These are phyloP conservation scores for Scolopax rusticola DNA, from an alignment of 2,797 vertebrate genomes.

Conservation along the genomic window DNA sequence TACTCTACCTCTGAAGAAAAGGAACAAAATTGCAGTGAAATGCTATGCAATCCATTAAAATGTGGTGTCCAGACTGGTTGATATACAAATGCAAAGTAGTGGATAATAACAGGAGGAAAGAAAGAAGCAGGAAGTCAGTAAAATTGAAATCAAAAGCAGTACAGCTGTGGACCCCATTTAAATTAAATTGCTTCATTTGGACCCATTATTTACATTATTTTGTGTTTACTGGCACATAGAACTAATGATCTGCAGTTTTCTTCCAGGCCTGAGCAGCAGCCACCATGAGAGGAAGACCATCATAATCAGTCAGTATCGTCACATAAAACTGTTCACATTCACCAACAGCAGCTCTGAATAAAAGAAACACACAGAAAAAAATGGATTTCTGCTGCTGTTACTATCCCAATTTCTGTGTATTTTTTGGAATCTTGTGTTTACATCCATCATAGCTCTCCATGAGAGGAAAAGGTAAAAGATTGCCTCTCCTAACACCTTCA, in stretches of 20 bases:
- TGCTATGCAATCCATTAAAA: slow-evolving; percentile 38
- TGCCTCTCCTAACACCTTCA: neutral
- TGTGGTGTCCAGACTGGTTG: slow-evolving; percentile 1
- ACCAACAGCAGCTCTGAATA: neutral
- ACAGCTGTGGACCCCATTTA: neutral
- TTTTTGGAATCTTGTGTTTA: neutral
- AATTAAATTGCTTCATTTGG: slow-evolving; percentile 18
- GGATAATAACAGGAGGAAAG: slow-evolving; percentile 41
- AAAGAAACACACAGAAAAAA: neutral
- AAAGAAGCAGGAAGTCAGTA: slow-evolving; percentile 61
- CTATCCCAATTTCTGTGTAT: neutral
- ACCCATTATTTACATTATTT: neutral
- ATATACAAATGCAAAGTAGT: slow-evolving; percentile 65
- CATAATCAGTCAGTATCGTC: neutral
- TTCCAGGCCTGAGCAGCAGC: neutral
- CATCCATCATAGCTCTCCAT: neutral
- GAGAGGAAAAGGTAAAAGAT: neutral
- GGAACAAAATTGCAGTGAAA: slow-evolving; percentile 29
- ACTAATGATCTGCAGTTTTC: neutral
- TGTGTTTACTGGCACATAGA: neutral
- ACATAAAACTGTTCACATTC: neutral
- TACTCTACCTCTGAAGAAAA: slow-evolving; percentile 47
- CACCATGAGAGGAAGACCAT: neutral
- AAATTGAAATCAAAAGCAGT: slow-evolving; percentile 54
- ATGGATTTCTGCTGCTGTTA: neutral